phyloP scores from a whole-genome alignment of 2,113 vertebrate species.

The Salvelinus fontinalis region DNA sequence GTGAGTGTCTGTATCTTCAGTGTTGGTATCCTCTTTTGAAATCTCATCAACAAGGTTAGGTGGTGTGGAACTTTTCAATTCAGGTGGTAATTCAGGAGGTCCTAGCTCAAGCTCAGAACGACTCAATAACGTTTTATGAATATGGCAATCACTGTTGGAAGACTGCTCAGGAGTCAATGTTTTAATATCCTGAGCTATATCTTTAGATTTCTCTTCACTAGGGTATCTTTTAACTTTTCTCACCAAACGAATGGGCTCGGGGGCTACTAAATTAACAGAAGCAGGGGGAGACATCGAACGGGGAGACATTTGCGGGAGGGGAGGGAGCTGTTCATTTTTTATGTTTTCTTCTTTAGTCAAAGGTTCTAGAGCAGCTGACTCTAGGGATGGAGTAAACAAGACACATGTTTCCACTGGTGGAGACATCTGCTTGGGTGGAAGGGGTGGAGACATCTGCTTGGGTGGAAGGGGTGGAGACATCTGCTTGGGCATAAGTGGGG shows the following conservation, averaged over 20 bases:
- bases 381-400: neutral
- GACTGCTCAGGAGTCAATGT: constrained; percentile 59
- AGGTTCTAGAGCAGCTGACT: constrained; percentile 17
- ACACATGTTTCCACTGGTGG: constrained; percentile 48
- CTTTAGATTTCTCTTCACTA: constrained; percentile 58
- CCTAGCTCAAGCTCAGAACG: constrained; percentile 60
- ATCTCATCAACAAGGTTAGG: constrained; percentile 62
- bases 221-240: constrained; percentile 39
- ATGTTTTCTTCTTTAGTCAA: constrained; percentile 59
- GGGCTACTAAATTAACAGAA: constrained; percentile 11
- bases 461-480: too few relatives aligned
- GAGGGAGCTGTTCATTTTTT: constrained; percentile 46
- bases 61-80: constrained; percentile 48
- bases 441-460: too few relatives aligned
- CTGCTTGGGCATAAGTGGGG: constrained; percentile 36
- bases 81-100: constrained; percentile 51
- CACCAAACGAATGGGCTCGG: constrained; percentile 13
- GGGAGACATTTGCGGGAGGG: constrained; percentile 38
- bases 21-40: constrained; percentile 56
- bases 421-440: too few relatives aligned
- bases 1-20: constrained; percentile 44
- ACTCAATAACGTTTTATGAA: constrained; percentile 73
- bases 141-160: constrained; percentile 66
- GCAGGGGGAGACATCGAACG: constrained; percentile 54
- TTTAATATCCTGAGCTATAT: constrained; percentile 59